Evolutionary conservation across 2,888 invertebrate genomes (phyloP).

Genomic region (Pollenia labialis): DNA sequence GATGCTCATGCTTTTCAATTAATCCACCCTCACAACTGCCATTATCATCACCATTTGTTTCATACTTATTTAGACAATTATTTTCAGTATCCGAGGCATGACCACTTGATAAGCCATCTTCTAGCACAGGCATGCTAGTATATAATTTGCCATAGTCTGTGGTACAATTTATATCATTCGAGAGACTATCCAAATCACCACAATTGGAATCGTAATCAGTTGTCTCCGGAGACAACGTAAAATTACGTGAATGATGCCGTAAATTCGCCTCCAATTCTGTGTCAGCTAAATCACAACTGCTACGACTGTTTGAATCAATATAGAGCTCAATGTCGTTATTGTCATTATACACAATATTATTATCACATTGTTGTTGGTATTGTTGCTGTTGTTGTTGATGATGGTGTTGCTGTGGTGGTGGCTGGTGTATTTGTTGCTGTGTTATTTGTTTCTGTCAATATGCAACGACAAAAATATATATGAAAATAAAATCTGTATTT

Average conservation of each 20-base stretch:
- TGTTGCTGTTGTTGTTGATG: slow-evolving; percentile 35
- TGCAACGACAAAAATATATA: slow-evolving; percentile 55
- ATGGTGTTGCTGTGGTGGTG: slow-evolving; percentile 27
- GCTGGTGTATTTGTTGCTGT: slow-evolving; percentile 46
- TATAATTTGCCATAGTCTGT: slow-evolving; percentile 88
- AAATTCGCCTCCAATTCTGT: slow-evolving; percentile 82
- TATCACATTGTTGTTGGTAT: slow-evolving; percentile 72
- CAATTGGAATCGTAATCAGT: slow-evolving; percentile 96
- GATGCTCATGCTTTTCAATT: slow-evolving; percentile 69
- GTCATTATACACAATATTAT: slow-evolving; percentile 79
- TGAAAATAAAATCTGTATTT: slow-evolving; percentile 16
- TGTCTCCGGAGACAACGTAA: slow-evolving; percentile 95
- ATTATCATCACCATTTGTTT: slow-evolving; percentile 71
- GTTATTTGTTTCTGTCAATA: slow-evolving; percentile 68
- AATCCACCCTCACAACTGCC: slow-evolving; percentile 64
- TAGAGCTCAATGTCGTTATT: slow-evolving; percentile 84
- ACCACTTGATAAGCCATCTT: slow-evolving; percentile 97
- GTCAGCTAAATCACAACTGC: slow-evolving; percentile 83
- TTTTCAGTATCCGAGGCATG: slow-evolving; percentile 97
- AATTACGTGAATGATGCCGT: slow-evolving; percentile 89
- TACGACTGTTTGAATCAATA: slow-evolving; percentile 84
- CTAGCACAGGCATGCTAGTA: slow-evolving; percentile 94
- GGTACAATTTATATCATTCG: slow-evolving; percentile 83
- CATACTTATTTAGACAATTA: slow-evolving; percentile 84
- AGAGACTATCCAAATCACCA: slow-evolving; percentile 91